phyloP scores from a whole-genome alignment of 2,113 vertebrate genomes.

The Chlamydotis undulata region DNA sequence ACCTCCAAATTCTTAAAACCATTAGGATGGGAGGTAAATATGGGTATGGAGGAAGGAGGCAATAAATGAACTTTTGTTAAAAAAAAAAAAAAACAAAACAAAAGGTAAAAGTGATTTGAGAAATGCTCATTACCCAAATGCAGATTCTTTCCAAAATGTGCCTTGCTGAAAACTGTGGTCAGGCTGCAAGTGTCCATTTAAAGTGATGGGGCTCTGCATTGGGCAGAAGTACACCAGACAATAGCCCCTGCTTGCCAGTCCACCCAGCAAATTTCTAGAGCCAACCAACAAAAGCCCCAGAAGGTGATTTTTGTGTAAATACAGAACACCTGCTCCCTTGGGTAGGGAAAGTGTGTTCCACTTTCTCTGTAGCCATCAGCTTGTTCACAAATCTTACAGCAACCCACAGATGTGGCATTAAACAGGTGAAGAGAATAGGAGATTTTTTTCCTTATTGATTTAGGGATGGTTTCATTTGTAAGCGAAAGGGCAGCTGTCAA shows the following conservation, averaged over 20 bases:
- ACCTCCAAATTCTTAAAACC: background rate
- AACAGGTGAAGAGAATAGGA: conserved; percentile 48
- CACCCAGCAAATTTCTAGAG: background rate
- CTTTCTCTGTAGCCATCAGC: conserved; percentile 14
- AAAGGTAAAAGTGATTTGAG: background rate
- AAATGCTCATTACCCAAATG: background rate
- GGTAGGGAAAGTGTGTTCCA: background rate
- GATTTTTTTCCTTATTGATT: conserved; percentile 56
- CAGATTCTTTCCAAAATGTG: background rate
- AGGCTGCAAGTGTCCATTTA: background rate
- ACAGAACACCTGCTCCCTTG: background rate
- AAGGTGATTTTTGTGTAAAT: background rate
- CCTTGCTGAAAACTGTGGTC: background rate
- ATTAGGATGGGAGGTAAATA: background rate
- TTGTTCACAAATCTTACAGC: conserved; percentile 43
- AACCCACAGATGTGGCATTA: conserved; percentile 14
- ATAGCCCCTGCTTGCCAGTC: background rate
- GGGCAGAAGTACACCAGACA: background rate
- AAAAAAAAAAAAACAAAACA: background rate
- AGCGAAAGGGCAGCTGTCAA: conserved; percentile 66
- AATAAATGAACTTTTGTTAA: background rate
- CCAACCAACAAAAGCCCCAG: background rate
- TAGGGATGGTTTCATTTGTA: conserved; percentile 60
- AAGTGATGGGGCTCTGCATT: background rate
- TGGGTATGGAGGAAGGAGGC: background rate